Evolutionary conservation across 2,888 invertebrate genomes (phyloP), one percentile per base, ranked within the genome.

Genomic region (Sicus ferrugineus): DNA sequence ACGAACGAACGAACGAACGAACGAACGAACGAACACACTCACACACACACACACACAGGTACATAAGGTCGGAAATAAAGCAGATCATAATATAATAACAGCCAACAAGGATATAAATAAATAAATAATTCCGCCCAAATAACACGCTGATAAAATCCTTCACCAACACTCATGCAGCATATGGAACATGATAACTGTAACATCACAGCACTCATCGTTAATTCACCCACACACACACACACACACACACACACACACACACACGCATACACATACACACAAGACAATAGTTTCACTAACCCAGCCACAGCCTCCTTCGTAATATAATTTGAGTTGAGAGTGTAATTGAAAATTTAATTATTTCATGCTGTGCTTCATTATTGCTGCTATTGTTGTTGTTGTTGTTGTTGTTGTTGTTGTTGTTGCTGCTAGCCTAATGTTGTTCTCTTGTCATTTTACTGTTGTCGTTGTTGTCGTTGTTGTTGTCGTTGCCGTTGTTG

Each of bases 321-420:
- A 64, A 50, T 31, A 52, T 42, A 52, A 52, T 73, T 72, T 67
- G 69, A 68, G 69, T 69, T 73, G 68, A 70, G 72, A 69, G 50
- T 72, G 69, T 74, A 74, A 74, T 73, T 73, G 68, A 70, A 74
- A 72, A 72, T 74, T 74, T 74, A 73, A 74, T 74, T 74, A 74
- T 74, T 74, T 73, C 68, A 69, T 73, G 67, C 70, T 62, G 64
- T 64, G 67, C 42, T 62, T 68, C 30, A 69, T 56, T 42, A 42
- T 50, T 58, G 31, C n/a, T 67, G 31, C n/a, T n/a, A n/a, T n/a
- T n/a, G n/a, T n/a, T n/a, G n/a, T n/a, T n/a, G 31, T 26, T 52
- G 28, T 54, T 50, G 30, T 52, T 26, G 63, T 69, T 66, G 9
- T 63, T 63, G 34, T 19, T 68, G n/a, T 65, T 58, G 48, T 65